Evolutionary conservation across 64 coral and sea anemone genomes (phyloP), one percentile per base, ranked within the genome.

Genomic region (Platygyra sinensis): DNA sequence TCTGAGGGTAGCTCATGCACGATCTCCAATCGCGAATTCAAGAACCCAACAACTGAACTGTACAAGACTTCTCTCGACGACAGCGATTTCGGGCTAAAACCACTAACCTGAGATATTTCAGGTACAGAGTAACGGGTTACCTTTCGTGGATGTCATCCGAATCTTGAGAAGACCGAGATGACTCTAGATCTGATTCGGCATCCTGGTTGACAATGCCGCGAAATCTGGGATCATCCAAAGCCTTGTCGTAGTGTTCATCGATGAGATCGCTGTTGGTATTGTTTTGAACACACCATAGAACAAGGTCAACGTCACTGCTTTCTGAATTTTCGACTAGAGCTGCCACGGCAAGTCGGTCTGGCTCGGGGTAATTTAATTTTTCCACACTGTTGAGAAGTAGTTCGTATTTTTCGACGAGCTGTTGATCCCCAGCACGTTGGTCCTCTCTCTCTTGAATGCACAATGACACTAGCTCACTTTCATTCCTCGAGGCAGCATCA

Each of bases 251-350:
- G 29, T 83, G 20, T 8, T 83, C 52, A 57, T 83, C 76, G 4
- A 90, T 83, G 5, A 36, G 28, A 74, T 83, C 67, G 9, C 80
- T 64, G 3, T 90, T 52, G 24, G 17, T 72, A 16, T 49, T 75
- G 75, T 92, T 76, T 77, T 83, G 60, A 39, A 92, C 62, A 83
- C 67, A 82, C 89, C 89, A 90, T 9, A 90, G 13, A 13, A 90
- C 11, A 13, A 82, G 89, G 0, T 90, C 89, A 30, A 52, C 52
- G 12, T 82, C 89, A n/a, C 30, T 72, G 32, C 80, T n/a, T 60
- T 79, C 42, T 46, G 51, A 83, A 16, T 74, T 33, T 13, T 27
- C 29, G n/a, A 82, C 30, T 16, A 90, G 67, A 59, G 89, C 89
- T 30, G 89, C 89, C 30, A 81, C 3, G 30, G 69, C 89, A n/a